Evolutionary conservation across 2,888 invertebrate species (phyloP), one percentile per base, ranked within the genome.

Genomic region (Drosophila setosimentum): DNA sequence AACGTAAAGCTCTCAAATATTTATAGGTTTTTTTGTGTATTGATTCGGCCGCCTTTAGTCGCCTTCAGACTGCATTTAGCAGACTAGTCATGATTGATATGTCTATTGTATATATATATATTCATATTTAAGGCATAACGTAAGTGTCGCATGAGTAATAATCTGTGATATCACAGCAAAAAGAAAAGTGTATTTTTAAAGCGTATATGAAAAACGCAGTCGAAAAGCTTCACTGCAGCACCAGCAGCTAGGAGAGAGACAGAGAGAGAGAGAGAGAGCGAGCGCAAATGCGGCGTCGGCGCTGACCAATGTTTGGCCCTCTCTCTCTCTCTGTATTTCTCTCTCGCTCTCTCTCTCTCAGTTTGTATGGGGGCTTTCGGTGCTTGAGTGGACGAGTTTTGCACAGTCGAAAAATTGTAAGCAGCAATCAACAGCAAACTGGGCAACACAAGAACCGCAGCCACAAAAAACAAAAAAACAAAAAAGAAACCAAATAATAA

Each of bases 401-500:
- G 89, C 87, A 82, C 82, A 85, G 89, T 85, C 84, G 80, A 87
- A 88, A 81, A 78, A 58, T 72, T 82, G 72, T 78, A 76, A 76
- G 81, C 89, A 83, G 78, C 83, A 87, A 76, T 73, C 82, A 85
- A 77, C 80, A 82, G 85, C 68, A 73, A 73, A 73, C 64, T 59
- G 51, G 68, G 66, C 70, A 70, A 63, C 66, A 69, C 59, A 80
- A 71, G 72, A 74, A 78, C 66, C 78, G 65, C 69, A 81, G 69
- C 50, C 49, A 65, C 58, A 72, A 48, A 72, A 59, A 73, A 75
- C 65, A 57, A 57, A 54, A 53, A 61, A 37, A n/a, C n/a, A n/a
- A 55, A 51, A 42, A 27, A 61, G 58, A 68, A 55, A 62, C n/a
- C n/a, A n/a, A 70, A 74, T 37, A n/a, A 5, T 30, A 45, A 24